A percentile compares a stretch with the other conserved stretches of the same genome.
Evolutionary conservation across 2,888 invertebrate genomes (phyloP).

Genomic region (Heliconius ismenius): DNA sequence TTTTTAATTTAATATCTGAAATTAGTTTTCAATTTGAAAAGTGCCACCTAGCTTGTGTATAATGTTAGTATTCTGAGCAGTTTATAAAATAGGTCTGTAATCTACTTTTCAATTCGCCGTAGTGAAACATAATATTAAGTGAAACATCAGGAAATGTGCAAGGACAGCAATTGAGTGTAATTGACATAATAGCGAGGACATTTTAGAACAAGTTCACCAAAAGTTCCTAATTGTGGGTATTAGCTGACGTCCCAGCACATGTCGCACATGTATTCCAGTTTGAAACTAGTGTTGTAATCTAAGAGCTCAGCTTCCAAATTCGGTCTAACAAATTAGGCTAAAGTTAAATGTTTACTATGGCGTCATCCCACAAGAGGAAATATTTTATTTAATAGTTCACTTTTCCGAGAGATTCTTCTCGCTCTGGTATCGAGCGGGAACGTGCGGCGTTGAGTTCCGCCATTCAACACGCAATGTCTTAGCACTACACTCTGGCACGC

Average conservation of each 20-base stretch:
- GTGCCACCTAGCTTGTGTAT: too few species aligned
- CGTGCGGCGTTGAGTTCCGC: too few species aligned
- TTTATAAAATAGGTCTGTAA: not conserved
- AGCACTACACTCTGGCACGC: too few species aligned
- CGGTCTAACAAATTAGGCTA: not conserved
- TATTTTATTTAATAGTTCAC: too few species aligned
- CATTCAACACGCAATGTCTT: too few species aligned
- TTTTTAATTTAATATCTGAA: too few species aligned
- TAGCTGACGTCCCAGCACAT: constrained; percentile 33
- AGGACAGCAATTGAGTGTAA: constrained; percentile 26
- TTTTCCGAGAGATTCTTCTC: too few species aligned
- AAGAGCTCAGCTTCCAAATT: constrained; percentile 19
- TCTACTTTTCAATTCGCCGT: not conserved
- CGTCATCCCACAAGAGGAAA: too few species aligned
- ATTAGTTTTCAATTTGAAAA: too few species aligned
- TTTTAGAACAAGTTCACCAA: constrained; percentile 31
- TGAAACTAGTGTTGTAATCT: constrained; percentile 27
- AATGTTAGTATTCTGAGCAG: too few species aligned
- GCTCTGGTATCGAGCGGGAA: too few species aligned
- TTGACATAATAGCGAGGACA: constrained; percentile 27
- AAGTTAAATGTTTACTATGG: not conserved
- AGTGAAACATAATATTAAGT: not conserved
- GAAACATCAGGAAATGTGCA: constrained; percentile 2
- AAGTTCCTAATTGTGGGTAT: constrained; percentile 38
- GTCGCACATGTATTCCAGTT: constrained; percentile 34